Evolutionary conservation across 92 coral and sea anemone genomes (phyloP).

Genomic region (Plumapathes pennacea): DNA sequence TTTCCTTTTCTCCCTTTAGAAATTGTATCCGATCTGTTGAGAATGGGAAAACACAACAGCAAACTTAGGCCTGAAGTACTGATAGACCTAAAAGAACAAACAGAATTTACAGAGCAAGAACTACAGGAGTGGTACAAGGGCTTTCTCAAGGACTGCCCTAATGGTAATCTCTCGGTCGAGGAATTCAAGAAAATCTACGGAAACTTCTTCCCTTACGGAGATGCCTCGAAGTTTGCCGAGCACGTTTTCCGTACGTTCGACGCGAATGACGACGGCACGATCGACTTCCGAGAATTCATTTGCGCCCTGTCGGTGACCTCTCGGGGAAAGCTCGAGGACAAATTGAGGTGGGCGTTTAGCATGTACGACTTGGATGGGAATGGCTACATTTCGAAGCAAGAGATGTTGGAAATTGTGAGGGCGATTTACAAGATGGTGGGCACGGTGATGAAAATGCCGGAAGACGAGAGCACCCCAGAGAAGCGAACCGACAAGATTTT

Average conservation of each 20-base stretch:
- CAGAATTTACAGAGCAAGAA: constrained; percentile 87
- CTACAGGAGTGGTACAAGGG: constrained; percentile 99
- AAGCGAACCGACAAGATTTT: constrained; percentile 96
- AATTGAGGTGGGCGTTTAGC: constrained; percentile 97
- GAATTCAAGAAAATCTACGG: constrained; percentile 97
- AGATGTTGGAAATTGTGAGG: constrained; percentile 92
- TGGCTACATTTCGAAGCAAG: constrained; percentile 84
- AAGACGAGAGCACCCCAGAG: constrained; percentile 98
- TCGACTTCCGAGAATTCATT: constrained; percentile 98
- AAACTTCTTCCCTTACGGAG: constrained; percentile 96
- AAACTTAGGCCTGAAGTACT: constrained; percentile 89
- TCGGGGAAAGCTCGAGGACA: constrained; percentile 96
- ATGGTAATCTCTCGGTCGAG: constrained; percentile 82
- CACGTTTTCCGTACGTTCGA: constrained; percentile 98
- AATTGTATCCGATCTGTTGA: too few relatives aligned
- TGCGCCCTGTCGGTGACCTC: constrained; percentile 99
- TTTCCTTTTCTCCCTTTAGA: too few relatives aligned
- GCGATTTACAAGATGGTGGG: constrained; percentile 99
- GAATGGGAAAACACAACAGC: constrained; percentile 98
- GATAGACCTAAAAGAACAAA: constrained; percentile 76
- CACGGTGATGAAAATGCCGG: constrained; percentile 97
- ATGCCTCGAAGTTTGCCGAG: constrained; percentile 97
- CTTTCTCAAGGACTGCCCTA: constrained; percentile 91
- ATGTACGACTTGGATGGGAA: constrained; percentile 96
- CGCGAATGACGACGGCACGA: constrained; percentile 80